A percentile compares a stretch with the other conserved stretches of the same genome.
Conservation (phyloP, 2,888 invertebrate genomes). For the Lasioglossum oenotherae region DNA sequence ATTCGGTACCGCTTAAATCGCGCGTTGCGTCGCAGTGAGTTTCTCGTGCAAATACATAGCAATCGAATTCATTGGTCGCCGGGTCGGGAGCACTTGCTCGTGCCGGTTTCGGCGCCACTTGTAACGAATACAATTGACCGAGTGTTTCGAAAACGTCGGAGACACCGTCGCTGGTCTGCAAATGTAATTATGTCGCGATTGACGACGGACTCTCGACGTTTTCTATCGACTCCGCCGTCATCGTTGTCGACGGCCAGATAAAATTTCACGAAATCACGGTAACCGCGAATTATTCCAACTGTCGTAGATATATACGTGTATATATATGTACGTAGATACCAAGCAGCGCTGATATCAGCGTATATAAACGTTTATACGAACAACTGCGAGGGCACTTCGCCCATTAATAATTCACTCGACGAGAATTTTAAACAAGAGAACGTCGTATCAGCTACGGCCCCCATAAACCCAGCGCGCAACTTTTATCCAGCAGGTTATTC, state of each 20-base stretch:
- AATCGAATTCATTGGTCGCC: slow-evolving; percentile 35
- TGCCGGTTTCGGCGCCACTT: slow-evolving; percentile 40
- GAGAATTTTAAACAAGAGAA: slow-evolving; percentile 26
- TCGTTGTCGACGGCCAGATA: background rate
- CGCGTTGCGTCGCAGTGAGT: background rate
- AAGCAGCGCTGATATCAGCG: background rate
- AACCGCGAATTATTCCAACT: background rate
- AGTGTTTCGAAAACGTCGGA: background rate
- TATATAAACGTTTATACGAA: slow-evolving; percentile 16
- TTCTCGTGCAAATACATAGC: background rate
- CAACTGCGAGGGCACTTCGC: background rate
- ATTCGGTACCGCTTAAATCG: background rate
- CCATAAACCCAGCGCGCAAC: slow-evolving; percentile 24
- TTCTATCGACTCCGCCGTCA: background rate
- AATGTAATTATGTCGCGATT: background rate
- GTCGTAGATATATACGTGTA: background rate
- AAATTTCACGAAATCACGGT: slow-evolving; percentile 4
- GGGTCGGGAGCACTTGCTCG: slow-evolving; percentile 31
- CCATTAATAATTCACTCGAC: slow-evolving; percentile 11
- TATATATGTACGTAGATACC: background rate
- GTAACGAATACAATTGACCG: slow-evolving; percentile 13
- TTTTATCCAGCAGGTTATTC: slow-evolving; percentile 28
- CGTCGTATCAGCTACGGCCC: slow-evolving; percentile 3
- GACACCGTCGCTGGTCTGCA: slow-evolving; percentile 4
- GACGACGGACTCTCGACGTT: background rate